phyloP scores from a whole-genome alignment of 2,797 vertebrate species.

The Bucorvus abyssinicus region DNA sequence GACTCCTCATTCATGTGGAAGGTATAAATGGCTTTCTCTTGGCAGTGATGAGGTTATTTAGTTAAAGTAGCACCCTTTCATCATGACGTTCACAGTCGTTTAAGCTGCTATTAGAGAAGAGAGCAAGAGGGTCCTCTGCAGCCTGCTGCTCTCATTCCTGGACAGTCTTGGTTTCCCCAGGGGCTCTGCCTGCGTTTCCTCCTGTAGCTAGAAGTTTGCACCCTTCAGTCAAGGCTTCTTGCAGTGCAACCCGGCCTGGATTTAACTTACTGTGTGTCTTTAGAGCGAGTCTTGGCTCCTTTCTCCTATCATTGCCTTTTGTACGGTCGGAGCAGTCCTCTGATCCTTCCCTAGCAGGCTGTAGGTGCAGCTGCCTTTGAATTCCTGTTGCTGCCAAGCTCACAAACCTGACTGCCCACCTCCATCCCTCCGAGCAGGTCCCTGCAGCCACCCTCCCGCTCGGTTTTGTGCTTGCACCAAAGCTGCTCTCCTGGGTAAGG shows the following conservation, averaged over 20 bases:
- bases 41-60: not conserved
- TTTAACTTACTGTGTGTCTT: not conserved
- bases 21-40: not conserved
- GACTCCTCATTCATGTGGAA: not conserved
- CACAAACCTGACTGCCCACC: not conserved
- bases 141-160: not conserved
- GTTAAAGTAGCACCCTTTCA: not conserved
- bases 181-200: not conserved
- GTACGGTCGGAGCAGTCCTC: too few relatives aligned
- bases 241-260: not conserved
- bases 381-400: not conserved
- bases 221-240: not conserved
- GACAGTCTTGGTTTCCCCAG: rapidly evolving
- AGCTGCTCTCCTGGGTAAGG: not conserved
- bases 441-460: not conserved
- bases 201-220: not conserved
- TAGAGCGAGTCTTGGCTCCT: not conserved
- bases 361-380: rapidly evolving
- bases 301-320: not conserved
- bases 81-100: not conserved
- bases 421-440: not conserved
- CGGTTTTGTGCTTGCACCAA: not conserved
- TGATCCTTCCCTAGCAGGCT: not conserved
- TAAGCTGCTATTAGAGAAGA: not conserved
- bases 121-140: not conserved